Base-by-base conservation (phyloP, 2,797 vertebrate species). In the Eulemur rubriventer region DNA sequence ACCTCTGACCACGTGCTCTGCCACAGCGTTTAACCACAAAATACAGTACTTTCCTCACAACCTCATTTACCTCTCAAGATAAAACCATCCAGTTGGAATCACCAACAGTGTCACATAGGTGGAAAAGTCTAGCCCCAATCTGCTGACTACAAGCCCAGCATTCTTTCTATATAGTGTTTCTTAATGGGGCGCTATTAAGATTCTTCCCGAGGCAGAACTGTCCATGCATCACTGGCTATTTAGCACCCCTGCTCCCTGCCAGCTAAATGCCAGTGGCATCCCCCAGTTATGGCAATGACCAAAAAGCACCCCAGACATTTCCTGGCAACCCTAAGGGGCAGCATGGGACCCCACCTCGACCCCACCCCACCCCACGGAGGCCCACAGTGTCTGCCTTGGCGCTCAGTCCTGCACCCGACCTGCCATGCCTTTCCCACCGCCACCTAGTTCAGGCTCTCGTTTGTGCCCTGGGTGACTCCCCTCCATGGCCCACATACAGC, bases 341-440 rank as follows among this genome's bases (percentile, higher is more conserved):
- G 12, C 4, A 12, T 0, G 5, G 41, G 12, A 1, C 17, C 22
- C 43, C 43, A 30, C 13, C 0, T 35, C 1, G 0, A 24, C 14
- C 24, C 30, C 11, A 0, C 46, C 13, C 33, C 81, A n/a, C 46
- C 13, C 33, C 81, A n/a, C 2, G 6, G 4, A 2, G 18, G n/a
- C 28, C 18, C 2, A 14, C 20, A 12, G 75, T 2, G 14, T n/a
- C 10, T 16, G n/a, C 17, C 1, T 3, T 10, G 0, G 61, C 0
- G 4, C 43, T 69, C 30, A 16, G 16, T n/a, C n/a, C 12, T 20
- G 24, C 12, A 26, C 14, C 55, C 4, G 26, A 26, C n/a, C 28
- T 22, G 4, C 20, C 13, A 13, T 7, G 48, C 28, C 30, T 22
- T 10, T 52, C 61, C 61, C 3, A 7, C 33, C 1, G 2, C n/a